Base-by-base conservation (phyloP, 1,140 invertebrate genomes). In the Mamestra configurata region DNA sequence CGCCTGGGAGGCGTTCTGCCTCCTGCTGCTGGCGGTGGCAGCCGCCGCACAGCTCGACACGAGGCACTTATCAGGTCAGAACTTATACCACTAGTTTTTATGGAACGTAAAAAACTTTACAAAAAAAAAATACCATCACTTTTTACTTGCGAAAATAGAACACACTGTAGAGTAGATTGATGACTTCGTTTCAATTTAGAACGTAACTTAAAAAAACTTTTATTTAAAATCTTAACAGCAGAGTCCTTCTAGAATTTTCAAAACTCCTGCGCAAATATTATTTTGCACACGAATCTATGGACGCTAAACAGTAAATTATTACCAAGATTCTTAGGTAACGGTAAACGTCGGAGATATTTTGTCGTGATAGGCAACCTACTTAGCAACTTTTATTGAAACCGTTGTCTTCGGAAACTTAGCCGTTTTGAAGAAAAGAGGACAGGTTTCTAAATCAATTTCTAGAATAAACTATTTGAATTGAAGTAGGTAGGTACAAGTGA, bases 1-100 rank as follows among this genome's bases (percentile, higher is more conserved):
- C 90, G 93, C 92, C 92, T 83, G 87, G 81, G 82, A 84, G 92
- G 92, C 90, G 91, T 94, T 88, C 90, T 92, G 91, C 81, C 88
- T 92, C 68, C 82, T 88, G 57, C 73, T 92, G 87, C 77, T 93
- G 84, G 88, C 82, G 18, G 85, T 86, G n/a, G 87, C 80, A 43
- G 90, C 84, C 66, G 88, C 89, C 40, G 91, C 89, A 55, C 87
- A 90, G 76, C 77, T 84, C 43, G 90, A 93, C 87, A 92, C 90
- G 73, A 90, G 90, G 81, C 89, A 91, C 84, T 86, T 94, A 92
- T 89, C 93, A 94, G 93, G 93, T 94, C 57, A 76, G 73, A 40
- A 37, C 59, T 27, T 64, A 37, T 7, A 22, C 10, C 15, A 31
- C 13, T 59, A 27, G 0, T 15, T 31, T 4, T 0, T 22, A 66